Conservation (phyloP, 1,140 invertebrate genomes). For the Drosophila kepulauana region DNA sequence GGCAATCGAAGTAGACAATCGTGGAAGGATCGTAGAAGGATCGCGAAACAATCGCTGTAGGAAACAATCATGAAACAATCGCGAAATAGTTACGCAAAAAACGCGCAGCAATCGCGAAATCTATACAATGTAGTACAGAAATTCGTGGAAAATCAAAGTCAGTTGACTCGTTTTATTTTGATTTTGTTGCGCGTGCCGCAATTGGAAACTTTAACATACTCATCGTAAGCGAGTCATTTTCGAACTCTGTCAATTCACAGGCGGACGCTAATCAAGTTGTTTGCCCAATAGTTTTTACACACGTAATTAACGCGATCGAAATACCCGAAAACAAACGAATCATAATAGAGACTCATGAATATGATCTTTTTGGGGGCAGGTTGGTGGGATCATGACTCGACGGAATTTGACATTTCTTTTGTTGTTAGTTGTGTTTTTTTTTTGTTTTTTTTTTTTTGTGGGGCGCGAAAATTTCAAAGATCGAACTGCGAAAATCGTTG, state of each 20-base stretch:
- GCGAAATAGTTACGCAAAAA: too few species aligned
- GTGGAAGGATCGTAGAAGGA: too few species aligned
- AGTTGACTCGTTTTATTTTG: slow-evolving; percentile 1
- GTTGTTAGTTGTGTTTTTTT: background rate
- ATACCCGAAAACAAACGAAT: slow-evolving; percentile 22
- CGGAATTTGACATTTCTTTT: slow-evolving; percentile 12
- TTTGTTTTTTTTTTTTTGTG: background rate
- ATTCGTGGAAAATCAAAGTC: slow-evolving; percentile 50
- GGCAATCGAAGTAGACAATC: too few species aligned
- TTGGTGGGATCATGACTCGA: slow-evolving; percentile 33
- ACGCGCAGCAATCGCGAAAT: too few species aligned
- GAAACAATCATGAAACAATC: slow-evolving; percentile 22
- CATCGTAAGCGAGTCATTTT: background rate
- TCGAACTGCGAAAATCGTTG: slow-evolving; percentile 38
- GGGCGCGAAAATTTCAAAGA: slow-evolving; percentile 22
- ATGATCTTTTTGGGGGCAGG: slow-evolving; percentile 6
- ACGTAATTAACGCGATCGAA: slow-evolving; percentile 67
- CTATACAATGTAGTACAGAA: background rate
- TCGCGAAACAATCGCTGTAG: slow-evolving; percentile 35
- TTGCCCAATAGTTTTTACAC: slow-evolving; percentile 74
- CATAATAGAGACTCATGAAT: slow-evolving; percentile 14
- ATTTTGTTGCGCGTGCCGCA: slow-evolving; percentile 60
- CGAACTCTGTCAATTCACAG: slow-evolving; percentile 57
- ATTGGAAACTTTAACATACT: slow-evolving; percentile 25
- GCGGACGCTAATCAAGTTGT: slow-evolving; percentile 72